phyloP scores from a whole-genome alignment of 2,113 vertebrate species.

The Pelecanoides urinatrix region DNA sequence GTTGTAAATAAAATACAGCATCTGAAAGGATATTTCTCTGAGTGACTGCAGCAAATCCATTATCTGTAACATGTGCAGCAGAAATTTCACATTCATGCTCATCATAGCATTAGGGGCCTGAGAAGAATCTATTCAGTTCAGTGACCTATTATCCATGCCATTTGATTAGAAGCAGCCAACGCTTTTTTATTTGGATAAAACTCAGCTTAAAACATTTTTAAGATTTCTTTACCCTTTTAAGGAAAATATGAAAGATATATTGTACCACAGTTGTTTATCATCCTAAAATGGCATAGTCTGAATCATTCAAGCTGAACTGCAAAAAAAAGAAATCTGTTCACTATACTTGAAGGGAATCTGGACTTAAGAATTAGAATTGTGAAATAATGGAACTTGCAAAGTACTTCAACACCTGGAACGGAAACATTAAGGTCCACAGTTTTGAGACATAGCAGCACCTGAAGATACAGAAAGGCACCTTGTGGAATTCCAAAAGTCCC shows the following conservation, averaged over 20 bases:
- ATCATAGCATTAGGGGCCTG: not conserved
- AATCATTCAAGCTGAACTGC: not conserved
- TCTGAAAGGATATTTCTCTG: not conserved
- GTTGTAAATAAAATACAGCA: not conserved
- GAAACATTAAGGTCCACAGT: not conserved
- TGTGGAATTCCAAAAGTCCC: not conserved
- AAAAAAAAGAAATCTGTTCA: not conserved
- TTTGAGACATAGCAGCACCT: not conserved
- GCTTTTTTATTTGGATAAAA: not conserved
- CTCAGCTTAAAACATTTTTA: not conserved
- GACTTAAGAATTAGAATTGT: not conserved
- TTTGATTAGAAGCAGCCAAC: not conserved
- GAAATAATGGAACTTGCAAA: not conserved
- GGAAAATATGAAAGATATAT: not conserved
- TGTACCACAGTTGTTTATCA: not conserved
- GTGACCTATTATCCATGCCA: not conserved
- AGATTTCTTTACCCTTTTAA: not conserved
- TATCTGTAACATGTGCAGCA: not conserved
- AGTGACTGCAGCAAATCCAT: slow-evolving; percentile 35
- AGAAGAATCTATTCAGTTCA: slow-evolving; percentile 33
- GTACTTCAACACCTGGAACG: not conserved
- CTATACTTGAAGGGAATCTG: not conserved
- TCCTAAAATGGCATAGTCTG: not conserved
- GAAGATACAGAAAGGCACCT: not conserved
- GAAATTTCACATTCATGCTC: slow-evolving; percentile 16